A percentile compares a stretch with the other conserved stretches of the same genome.
Conservation (phyloP, 2,797 vertebrate genomes). For the Acanthiza pusilla region DNA sequence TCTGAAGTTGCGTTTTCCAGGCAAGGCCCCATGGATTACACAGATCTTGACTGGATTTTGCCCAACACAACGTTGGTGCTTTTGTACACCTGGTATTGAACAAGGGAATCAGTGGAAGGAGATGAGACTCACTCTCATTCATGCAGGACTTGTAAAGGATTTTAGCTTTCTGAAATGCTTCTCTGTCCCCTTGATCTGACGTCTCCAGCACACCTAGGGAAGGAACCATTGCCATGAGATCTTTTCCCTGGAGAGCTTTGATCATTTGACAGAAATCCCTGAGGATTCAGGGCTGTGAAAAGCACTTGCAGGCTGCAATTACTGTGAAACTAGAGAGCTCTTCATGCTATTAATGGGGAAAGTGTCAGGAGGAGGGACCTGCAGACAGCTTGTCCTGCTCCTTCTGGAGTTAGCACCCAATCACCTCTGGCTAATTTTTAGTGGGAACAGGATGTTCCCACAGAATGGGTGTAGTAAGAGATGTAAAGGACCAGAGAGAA, state of each 20-base stretch:
- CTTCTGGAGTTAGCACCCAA: not conserved
- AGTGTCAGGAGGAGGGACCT: not conserved
- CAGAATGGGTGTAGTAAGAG: not conserved
- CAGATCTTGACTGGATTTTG: not conserved
- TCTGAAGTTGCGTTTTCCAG: not conserved
- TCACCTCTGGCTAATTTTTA: not conserved
- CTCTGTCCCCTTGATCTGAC: constrained; percentile 78
- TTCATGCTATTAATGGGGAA: not conserved
- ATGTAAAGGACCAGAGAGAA: not conserved
- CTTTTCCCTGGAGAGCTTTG: not conserved
- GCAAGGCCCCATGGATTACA: not conserved
- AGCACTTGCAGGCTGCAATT: not conserved
- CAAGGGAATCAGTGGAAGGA: not conserved
- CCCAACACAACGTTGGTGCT: not conserved
- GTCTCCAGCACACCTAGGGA: constrained; percentile 87
- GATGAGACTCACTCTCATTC: constrained; percentile 87
- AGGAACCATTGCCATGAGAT: constrained; percentile 5
- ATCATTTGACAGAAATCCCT: not conserved
- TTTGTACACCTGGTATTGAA: not conserved
- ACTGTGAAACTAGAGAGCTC: not conserved
- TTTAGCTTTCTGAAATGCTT: constrained; percentile 91
- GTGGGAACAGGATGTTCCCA: not conserved
- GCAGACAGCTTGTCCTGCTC: not conserved
- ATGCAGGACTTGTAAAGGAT: constrained; percentile 92
- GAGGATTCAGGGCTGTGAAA: not conserved